These are phyloP conservation scores for Tursiops truncatus DNA, from an alignment of 2,113 vertebrate genomes.

Conservation along the genomic window DNA sequence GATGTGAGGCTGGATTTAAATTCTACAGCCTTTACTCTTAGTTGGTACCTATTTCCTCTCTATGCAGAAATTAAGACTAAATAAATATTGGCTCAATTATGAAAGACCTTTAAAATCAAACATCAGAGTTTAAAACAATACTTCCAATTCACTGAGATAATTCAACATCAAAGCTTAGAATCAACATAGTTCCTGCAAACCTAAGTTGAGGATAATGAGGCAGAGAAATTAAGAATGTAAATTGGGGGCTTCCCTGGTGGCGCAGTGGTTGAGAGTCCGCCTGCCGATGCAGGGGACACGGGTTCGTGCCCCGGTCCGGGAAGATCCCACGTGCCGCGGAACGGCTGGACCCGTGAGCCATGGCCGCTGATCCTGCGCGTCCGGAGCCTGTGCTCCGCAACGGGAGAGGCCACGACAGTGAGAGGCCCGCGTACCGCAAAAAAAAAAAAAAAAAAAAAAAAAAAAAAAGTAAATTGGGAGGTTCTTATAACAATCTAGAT, in stretches of 20 bases:
- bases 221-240: not conserved
- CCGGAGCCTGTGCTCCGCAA: too few species aligned
- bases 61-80: slow-evolving; percentile 9
- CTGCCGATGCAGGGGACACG: too few species aligned
- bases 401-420: too few species aligned
- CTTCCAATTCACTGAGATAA: not conserved
- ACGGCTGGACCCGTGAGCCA: too few species aligned
- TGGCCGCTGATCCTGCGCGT: too few species aligned
- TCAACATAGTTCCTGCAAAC: not conserved
- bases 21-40: not conserved
- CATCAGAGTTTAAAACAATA: not conserved
- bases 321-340: too few species aligned
- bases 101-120: not conserved
- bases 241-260: too few species aligned
- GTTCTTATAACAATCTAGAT: not conserved
- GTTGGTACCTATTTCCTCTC: not conserved
- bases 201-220: not conserved
- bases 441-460: too few species aligned
- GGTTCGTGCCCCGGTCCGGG: too few species aligned
- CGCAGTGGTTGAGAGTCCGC: too few species aligned
- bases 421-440: too few species aligned
- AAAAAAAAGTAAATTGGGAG: not conserved
- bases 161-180: not conserved
- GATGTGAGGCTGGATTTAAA: not conserved
- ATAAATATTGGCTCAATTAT: not conserved